A percentile compares a stretch with the other conserved stretches of the same genome.
phyloP scores from a whole-genome alignment of 2,888 invertebrate genomes.

The Calliopum simillimum region DNA sequence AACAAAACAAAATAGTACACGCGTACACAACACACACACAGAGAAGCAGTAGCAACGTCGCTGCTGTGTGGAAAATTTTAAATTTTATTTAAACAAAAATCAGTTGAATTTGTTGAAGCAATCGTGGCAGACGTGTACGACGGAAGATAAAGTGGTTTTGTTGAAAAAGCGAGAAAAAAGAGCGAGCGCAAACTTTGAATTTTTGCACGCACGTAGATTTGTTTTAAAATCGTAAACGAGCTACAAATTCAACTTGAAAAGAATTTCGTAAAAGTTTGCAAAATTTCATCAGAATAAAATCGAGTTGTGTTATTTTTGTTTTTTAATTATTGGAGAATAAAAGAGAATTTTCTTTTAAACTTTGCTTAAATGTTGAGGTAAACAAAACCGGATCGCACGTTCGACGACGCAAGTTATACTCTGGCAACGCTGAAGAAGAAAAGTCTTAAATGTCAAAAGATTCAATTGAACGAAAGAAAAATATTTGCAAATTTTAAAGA shows the following conservation, averaged over 20 bases:
- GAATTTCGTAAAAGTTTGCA: conserved; percentile 3
- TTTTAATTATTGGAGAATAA: background rate
- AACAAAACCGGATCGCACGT: background rate
- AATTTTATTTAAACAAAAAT: conserved; percentile 20
- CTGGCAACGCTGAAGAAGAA: conserved; percentile 34
- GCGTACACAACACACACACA: background rate
- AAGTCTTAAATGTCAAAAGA: conserved; percentile 45
- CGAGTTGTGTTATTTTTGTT: no score
- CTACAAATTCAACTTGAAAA: background rate
- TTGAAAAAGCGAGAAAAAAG: no score
- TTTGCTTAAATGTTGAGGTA: background rate
- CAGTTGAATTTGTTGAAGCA: conserved; percentile 40
- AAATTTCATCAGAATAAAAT: conserved; percentile 28
- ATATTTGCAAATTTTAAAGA: conserved; percentile 11
- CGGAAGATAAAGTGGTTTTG: background rate
- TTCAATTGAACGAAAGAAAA: conserved; percentile 21
- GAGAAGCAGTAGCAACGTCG: background rate
- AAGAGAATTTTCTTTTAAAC: background rate
- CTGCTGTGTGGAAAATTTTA: conserved; percentile 11
- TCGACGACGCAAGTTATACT: conserved; percentile 34
- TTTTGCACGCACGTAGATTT: conserved; percentile 18
- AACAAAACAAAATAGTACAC: conserved; percentile 18
- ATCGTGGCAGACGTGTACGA: conserved; percentile 27
- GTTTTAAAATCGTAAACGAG: conserved; percentile 32
- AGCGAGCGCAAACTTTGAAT: background rate